Evolutionary conservation across 2,797 vertebrate species (phyloP).

Genomic region (Percopsis omiscomaycus): DNA sequence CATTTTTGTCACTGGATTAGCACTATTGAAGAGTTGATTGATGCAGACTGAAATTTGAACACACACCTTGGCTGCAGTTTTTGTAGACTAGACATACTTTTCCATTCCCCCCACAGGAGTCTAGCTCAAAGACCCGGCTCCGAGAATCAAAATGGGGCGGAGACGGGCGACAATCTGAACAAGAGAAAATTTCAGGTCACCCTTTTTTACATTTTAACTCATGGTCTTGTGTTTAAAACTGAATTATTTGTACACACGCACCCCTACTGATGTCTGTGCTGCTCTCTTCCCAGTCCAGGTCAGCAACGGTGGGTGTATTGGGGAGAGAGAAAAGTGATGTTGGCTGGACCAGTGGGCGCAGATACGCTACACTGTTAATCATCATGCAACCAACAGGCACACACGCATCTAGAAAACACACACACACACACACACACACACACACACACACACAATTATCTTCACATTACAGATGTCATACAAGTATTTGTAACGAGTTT

Average conservation of each 20-base stretch:
- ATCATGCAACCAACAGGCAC: conserved; percentile 91
- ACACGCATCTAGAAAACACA: conserved; percentile 78
- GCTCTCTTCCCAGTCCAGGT: conserved; percentile 88
- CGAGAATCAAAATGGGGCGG: conserved; percentile 89
- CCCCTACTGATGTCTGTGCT: conserved; percentile 65
- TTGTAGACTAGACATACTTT: conserved; percentile 96
- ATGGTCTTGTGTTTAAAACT: no score
- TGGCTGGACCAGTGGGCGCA: conserved; percentile 82
- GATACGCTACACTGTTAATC: conserved; percentile 84
- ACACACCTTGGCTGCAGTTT: conserved; percentile 83
- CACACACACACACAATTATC: background rate
- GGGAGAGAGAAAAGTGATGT: conserved; percentile 85
- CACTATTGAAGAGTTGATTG: background rate
- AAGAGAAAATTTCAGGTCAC: conserved; percentile 50
- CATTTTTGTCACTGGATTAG: background rate
- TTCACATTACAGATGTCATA: background rate
- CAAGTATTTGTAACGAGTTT: background rate
- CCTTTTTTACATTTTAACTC: conserved; percentile 12
- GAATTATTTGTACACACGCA: background rate
- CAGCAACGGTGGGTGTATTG: conserved; percentile 86
- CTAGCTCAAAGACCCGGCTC: conserved; percentile 90
- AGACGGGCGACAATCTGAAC: conserved; percentile 61
- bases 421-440: background rate
- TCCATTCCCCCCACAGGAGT: conserved; percentile 89
- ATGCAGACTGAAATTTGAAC: background rate